phyloP scores from a whole-genome alignment of 2,888 invertebrate species.

The Lithophane leautieri region DNA sequence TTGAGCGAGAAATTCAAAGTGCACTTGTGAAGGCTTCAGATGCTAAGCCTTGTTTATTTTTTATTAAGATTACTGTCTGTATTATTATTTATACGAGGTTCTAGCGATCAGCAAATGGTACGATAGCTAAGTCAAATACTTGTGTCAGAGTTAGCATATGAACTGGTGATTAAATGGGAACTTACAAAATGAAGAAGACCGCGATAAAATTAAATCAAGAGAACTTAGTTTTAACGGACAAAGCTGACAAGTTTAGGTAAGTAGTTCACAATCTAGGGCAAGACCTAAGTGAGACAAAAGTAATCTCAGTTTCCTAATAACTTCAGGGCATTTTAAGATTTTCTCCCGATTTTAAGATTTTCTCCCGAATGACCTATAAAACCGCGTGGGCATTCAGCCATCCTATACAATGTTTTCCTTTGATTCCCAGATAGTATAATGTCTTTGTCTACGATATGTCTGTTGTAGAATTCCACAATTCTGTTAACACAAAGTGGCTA shows the following conservation, averaged over 20 bases:
- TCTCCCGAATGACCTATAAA: slow-evolving; percentile 48
- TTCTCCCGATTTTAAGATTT: too few relatives aligned
- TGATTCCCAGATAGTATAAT: slow-evolving; percentile 36
- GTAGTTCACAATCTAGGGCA: background rate
- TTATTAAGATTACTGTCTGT: background rate
- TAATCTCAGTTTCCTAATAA: slow-evolving; percentile 16
- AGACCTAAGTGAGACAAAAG: slow-evolving; percentile 7
- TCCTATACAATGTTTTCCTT: slow-evolving; percentile 33
- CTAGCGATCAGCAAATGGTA: background rate
- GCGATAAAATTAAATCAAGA: background rate
- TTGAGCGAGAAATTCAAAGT: slow-evolving; percentile 18
- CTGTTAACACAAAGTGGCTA: slow-evolving; percentile 38
- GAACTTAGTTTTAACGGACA: background rate
- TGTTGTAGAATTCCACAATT: slow-evolving; percentile 38
- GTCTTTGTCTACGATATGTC: slow-evolving; percentile 47
- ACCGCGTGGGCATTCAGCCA: background rate
- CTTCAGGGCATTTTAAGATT: slow-evolving; percentile 9
- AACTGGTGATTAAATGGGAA: background rate
- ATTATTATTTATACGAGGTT: background rate
- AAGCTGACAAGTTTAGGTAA: background rate
- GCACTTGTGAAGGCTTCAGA: background rate
- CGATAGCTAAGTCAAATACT: background rate
- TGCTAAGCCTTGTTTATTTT: background rate
- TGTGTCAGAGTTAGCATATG: background rate
- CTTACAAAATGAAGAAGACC: background rate